Base-by-base conservation (phyloP, 2,113 vertebrate species). In the Syngnathus floridae region DNA sequence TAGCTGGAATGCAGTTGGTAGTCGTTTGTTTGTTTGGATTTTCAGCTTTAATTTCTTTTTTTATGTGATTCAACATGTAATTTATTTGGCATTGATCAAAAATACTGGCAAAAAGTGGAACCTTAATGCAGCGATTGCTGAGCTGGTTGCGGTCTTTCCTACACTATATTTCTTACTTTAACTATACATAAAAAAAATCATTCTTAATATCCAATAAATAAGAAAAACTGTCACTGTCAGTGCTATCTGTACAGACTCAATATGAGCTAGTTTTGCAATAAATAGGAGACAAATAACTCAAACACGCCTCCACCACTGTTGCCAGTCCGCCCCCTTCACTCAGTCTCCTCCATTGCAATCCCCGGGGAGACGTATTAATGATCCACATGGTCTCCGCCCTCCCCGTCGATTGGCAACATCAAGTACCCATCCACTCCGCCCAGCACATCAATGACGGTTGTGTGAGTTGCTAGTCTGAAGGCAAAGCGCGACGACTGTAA, bases 311-410 rank as follows among this genome's bases (percentile, higher is more conserved):
- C 67, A 66, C 70, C 82, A 75, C 76, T 78, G 70, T 62, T 72
- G 82, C 81, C 78, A 89, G 88, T 85, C 85, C 83, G 67, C 71
- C 76, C 26, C 76, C 81, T 80, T 73, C 70, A 87, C 88, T 87
- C 64, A 37, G n/a, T 58, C 84, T 64, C 78, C 73, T 38, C 75
- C 46, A 57, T 75, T 78, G 88, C 51, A 36, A 2, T 80, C 92
- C 86, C 90, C 65, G 66, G 90, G 90, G 91, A 92, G 91, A 92
- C 90, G 92, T 90, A 94, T 94, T 94, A 93, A 92, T 85, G 84
- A 74, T 77, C 76, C 78, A 75, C 77, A 64, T 74, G 84, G 88
- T 89, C 86, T 89, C 83, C 86, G 82, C 82, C 71, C 77, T 78
- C 59, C 67, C 54, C 78, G 80, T 77, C 84, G 86, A 93, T 83